Conservation (phyloP, 2,888 invertebrate genomes). For the Tineola bisselliella region DNA sequence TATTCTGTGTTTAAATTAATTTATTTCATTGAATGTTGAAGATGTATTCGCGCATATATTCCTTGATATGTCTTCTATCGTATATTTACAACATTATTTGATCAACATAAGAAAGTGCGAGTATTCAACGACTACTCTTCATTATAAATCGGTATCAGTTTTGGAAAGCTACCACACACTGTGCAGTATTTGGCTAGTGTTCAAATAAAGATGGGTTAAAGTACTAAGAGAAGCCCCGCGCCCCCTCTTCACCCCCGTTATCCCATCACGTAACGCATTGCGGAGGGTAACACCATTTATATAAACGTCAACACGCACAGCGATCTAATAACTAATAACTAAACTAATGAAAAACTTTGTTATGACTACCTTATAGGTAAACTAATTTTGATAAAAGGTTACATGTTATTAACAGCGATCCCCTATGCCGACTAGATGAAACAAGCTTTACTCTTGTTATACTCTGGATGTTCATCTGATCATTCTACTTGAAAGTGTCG, state of each 20-base stretch:
- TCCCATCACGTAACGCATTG: constrained; percentile 9
- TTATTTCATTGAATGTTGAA: no score
- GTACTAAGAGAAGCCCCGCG: neutral
- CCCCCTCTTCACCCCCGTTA: neutral
- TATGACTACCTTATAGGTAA: no score
- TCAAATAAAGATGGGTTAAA: constrained; percentile 24
- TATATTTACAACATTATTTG: neutral
- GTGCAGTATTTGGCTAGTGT: constrained; percentile 30
- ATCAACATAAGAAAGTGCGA: neutral
- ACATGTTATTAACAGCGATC: no score
- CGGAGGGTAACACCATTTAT: neutral
- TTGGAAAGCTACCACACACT: constrained; percentile 9
- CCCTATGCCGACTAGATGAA: no score
- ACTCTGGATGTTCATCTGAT: no score
- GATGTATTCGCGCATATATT: no score
- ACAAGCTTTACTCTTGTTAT: no score
- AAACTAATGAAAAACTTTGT: neutral
- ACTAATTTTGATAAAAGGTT: neutral
- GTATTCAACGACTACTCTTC: neutral
- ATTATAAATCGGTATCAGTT: constrained; percentile 11
- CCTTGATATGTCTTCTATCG: no score
- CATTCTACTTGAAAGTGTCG: no score
- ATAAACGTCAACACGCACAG: neutral
- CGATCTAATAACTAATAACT: neutral
- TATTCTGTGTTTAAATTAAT: no score